Evolutionary conservation across 2,113 vertebrate genomes (phyloP).

Genomic region (Sakesphorus luctuosus): DNA sequence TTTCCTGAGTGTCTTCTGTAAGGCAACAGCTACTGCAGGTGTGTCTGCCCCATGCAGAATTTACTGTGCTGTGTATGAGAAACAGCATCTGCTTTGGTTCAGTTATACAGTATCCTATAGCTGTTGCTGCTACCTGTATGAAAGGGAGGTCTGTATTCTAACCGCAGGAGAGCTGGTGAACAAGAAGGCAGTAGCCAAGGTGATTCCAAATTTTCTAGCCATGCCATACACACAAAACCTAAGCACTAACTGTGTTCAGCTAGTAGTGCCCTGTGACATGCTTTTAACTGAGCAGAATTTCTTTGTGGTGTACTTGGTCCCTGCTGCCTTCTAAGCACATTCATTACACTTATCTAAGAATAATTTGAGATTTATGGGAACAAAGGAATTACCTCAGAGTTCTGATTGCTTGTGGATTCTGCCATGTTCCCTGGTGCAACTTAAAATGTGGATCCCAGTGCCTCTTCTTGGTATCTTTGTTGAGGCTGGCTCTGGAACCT

Average conservation of each 20-base stretch:
- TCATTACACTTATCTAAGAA: background rate
- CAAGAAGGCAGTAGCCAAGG: background rate
- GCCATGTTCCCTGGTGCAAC: background rate
- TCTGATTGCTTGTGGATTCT: background rate
- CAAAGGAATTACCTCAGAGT: background rate
- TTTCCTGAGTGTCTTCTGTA: background rate
- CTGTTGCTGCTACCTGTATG: background rate
- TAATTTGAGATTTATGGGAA: background rate
- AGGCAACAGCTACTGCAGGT: background rate
- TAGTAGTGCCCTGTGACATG: background rate
- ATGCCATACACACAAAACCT: background rate
- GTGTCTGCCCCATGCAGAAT: background rate
- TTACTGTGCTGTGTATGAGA: background rate
- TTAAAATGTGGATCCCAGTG: background rate
- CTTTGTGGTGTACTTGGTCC: background rate
- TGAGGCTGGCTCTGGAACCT: background rate
- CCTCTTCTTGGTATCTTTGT: background rate
- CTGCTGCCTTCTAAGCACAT: background rate
- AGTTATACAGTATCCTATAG: background rate
- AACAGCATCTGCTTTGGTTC: background rate
- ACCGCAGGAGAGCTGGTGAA: background rate
- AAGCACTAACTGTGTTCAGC: background rate
- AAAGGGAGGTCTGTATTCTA: background rate
- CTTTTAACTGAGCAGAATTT: background rate
- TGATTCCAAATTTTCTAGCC: background rate